Conservation (phyloP, 2,888 invertebrate genomes). For the Sarcophaga subvicina region DNA sequence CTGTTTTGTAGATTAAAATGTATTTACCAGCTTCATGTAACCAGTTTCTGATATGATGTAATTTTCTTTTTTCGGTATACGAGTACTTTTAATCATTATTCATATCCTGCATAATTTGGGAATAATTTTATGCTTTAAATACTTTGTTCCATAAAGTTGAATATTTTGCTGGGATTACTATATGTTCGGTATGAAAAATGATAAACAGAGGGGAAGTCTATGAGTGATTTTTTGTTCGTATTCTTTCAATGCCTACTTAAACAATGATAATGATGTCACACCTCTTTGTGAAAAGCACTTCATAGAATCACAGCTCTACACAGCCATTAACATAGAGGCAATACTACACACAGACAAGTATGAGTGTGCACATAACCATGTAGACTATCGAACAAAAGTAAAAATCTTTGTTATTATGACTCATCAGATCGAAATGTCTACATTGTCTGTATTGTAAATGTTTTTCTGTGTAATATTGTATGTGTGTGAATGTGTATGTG, state of each 20-base stretch:
- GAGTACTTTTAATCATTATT: neutral
- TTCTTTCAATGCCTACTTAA: conserved; percentile 17
- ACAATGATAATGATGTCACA: conserved; percentile 53
- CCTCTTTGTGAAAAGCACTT: conserved; percentile 5
- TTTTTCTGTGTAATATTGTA: neutral
- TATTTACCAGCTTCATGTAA: too few relatives aligned
- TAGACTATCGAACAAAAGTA: neutral
- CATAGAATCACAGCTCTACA: neutral
- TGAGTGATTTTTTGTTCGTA: conserved; percentile 15
- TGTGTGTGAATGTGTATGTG: neutral
- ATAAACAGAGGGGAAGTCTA: neutral
- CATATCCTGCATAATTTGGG: neutral
- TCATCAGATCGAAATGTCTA: conserved; percentile 43
- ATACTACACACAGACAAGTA: neutral
- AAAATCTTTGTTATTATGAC: conserved; percentile 32
- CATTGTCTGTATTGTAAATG: neutral
- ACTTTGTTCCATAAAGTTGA: neutral
- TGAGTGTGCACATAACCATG: neutral
- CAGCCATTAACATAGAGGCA: neutral
- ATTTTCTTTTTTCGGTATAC: neutral
- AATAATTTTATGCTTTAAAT: neutral
- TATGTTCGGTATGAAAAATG: neutral
- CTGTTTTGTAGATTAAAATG: too few relatives aligned
- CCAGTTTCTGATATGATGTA: neutral
- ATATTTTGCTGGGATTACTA: neutral